Base-by-base conservation (phyloP, 2,888 invertebrate genomes). In the Chrysolina oricalcia region DNA sequence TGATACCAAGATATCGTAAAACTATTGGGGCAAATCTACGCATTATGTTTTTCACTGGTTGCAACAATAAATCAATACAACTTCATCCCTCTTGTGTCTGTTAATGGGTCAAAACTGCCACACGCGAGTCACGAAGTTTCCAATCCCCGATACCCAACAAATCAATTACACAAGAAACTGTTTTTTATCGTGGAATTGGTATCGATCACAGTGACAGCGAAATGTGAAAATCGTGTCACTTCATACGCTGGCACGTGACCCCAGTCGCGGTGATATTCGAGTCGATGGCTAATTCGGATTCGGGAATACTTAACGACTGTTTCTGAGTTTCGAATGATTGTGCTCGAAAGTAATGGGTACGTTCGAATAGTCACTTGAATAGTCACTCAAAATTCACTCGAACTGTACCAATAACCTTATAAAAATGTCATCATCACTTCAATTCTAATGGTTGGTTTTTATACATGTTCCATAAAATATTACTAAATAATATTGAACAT, bases 201-300 rank as follows among this genome's bases (percentile, higher is more conserved):
- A 68, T 53, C 53, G 53, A 68, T 53, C 68, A 53, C 48, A 53
- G 40, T 13, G 40, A 40, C 53, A 50, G 9, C 11, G n/a, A 50
- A 50, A 50, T 40, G 53, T 53, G 56, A 19, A 53, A 68, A 68
- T 41, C 35, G 50, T 67, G 68, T 68, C 68, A 56, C n/a, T 68
- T 68, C 35, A 53, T 40, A 41, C 13, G 46, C 21, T 17, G 27
- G 50, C 50, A 66, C 46, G 66, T 66, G 46, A 66, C 46, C 41
- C 59, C 59, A 9, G n/a, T 27, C n/a, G 27, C 27, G 27, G 27
- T 15, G 59, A 59, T n/a, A 73, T 70, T 69, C 72, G 67, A 79
- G 74, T 74, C 79, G 72, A 77, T 74, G 72, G 77, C 77, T 76
- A 78, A 74, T 78, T 78, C 75, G 63, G 76, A 73, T 79, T 73